Evolutionary conservation across 1,140 invertebrate genomes (phyloP), one percentile per base, ranked within the genome.

Genomic region (Psix sp.): DNA sequence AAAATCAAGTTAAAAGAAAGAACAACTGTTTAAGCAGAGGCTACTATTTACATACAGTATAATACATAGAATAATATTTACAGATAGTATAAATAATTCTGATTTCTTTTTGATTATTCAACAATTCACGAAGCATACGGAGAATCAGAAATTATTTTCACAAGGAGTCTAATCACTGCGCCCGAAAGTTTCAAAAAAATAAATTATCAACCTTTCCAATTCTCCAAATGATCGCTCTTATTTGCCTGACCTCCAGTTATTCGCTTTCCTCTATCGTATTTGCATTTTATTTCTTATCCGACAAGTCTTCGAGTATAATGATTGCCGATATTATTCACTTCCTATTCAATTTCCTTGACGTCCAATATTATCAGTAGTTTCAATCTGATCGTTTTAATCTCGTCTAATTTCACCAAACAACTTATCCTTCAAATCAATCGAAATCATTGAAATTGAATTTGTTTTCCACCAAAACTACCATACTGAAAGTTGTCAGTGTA

Each of bases 301-400:
- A 40, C 18, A 31, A 43, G 31, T 63, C 21, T 71, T 62, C 51
- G 42, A 29, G 39, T 45, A n/a, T 54, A 38, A 68, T 29, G 49
- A 62, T 48, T 49, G 51, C 43, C 57, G 42, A 70, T 5, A 52
- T n/a, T 60, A 59, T 29, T 20, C 1, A 1, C 9, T 24, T 48
- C 10, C n/a, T 15, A 60, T 65, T 67, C 63, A 31, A 48, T 46
- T 49, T 76, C 42, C 52, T 74, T 59, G 76, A 80, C 73, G 74
- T 77, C 74, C 21, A 74, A 71, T 77, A 76, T 74, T 75, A 71
- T 73, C 43, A 62, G n/a, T n/a, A n/a, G n/a, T n/a, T n/a, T n/a
- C n/a, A n/a, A n/a, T n/a, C n/a, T n/a, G n/a, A n/a, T n/a, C n/a
- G n/a, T n/a, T n/a, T n/a, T n/a, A n/a, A n/a, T n/a, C n/a, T n/a